These are phyloP conservation scores for Perithous albicinctus DNA, from an alignment of 2,888 invertebrate species.

Conservation along the genomic window DNA sequence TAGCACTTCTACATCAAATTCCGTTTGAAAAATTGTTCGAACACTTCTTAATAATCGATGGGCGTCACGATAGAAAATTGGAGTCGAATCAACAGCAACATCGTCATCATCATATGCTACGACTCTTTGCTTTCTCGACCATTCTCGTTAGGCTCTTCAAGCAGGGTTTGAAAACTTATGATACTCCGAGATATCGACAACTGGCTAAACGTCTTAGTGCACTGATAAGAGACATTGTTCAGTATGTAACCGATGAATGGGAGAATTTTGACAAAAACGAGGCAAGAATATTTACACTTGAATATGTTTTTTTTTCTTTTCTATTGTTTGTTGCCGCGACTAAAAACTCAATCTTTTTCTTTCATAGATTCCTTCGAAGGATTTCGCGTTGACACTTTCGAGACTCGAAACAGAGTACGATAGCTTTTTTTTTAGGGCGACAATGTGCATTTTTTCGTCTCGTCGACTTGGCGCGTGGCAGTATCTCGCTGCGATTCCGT, in stretches of 20 bases:
- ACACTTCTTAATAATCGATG: constrained; percentile 84
- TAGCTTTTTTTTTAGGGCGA: constrained; percentile 89
- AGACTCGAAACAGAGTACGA: constrained; percentile 91
- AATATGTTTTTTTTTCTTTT: constrained; percentile 65
- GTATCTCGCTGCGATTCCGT: constrained; percentile 92
- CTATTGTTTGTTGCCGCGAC: background rate
- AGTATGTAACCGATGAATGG: constrained; percentile 91
- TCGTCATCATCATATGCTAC: constrained; percentile 86
- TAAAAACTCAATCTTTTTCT: background rate
- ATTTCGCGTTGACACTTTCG: constrained; percentile 84
- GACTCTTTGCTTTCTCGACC: constrained; percentile 90
- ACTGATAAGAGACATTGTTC: constrained; percentile 89
- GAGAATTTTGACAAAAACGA: constrained; percentile 85
- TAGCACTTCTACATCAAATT: constrained; percentile 91
- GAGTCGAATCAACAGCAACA: constrained; percentile 27
- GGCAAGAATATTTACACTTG: constrained; percentile 78
- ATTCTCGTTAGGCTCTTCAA: constrained; percentile 88
- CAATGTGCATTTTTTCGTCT: constrained; percentile 89
- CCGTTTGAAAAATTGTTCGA: constrained; percentile 90
- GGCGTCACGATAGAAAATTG: constrained; percentile 76
- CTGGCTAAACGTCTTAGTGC: constrained; percentile 90
- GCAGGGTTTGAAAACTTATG: constrained; percentile 89
- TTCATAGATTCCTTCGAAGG: constrained; percentile 77
- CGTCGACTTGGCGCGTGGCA: constrained; percentile 92
- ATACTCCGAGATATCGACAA: constrained; percentile 88